Conservation (phyloP, 2,113 vertebrate species). For the Hippocampus abdominalis region DNA sequence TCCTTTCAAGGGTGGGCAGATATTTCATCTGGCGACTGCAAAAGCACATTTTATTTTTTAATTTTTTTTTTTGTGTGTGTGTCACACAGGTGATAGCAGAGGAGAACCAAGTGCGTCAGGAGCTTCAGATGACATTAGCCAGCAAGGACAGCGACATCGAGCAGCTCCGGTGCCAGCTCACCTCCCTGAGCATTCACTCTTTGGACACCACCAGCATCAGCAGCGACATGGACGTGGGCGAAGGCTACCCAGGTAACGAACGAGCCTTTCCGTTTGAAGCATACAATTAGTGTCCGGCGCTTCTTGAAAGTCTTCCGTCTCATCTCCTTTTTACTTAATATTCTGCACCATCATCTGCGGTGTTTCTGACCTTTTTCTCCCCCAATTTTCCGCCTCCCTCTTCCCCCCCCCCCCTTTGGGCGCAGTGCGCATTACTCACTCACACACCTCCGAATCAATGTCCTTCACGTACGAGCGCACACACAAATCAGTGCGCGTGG, state of each 20-base stretch:
- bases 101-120: slow-evolving; percentile 86
- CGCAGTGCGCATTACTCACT: slow-evolving; percentile 91
- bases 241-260: slow-evolving; percentile 88
- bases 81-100: slow-evolving; percentile 82
- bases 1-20: neutral
- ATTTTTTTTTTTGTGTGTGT: slow-evolving; percentile 2
- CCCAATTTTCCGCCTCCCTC: neutral
- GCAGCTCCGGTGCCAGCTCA: slow-evolving; percentile 89
- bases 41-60: too few relatives aligned
- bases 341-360: slow-evolving; percentile 6
- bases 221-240: slow-evolving; percentile 83
- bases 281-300: neutral
- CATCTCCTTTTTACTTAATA: slow-evolving; percentile 20
- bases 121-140: slow-evolving; percentile 94
- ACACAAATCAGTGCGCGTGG: slow-evolving; percentile 88
- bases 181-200: slow-evolving; percentile 83
- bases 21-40: neutral
- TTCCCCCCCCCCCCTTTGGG: slow-evolving; percentile 11
- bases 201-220: slow-evolving; percentile 89
- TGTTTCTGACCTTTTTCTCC: slow-evolving; percentile 19
- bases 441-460: slow-evolving; percentile 91
- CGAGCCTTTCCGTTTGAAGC: neutral
- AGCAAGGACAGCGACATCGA: slow-evolving; percentile 98
- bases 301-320: slow-evolving; percentile 19
- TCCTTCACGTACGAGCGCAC: slow-evolving; percentile 94